Base-by-base conservation (phyloP, 1,140 invertebrate species). In the Lepidotrigona ventralis region DNA sequence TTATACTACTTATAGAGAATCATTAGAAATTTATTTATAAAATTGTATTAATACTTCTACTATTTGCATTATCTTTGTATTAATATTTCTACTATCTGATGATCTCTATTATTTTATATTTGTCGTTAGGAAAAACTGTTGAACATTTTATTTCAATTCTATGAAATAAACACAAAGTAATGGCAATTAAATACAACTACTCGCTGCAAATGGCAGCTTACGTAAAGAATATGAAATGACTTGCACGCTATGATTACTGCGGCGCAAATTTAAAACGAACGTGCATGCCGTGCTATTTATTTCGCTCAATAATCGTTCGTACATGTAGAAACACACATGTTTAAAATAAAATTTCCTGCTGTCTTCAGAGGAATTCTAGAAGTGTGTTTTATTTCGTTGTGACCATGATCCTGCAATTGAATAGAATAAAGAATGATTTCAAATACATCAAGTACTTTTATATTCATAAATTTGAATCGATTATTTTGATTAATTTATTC, bases 191-290 rank as follows among this genome's bases (percentile, higher is more conserved):
- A 82, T 56, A 58, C 33, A 76, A 51, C 64, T 58, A 81, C 33
- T 75, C 9, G n/a, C n/a, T 53, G 17, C 72, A 68, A 12, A 68
- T 66, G 53, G 21, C 4, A 23, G 33, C 63, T 81, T 76, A 81
- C 53, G 79, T 81, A 81, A 81, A 81, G 33, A 56, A 81, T 81
- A 68, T 68, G 60, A 69, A 76, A 68, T 81, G 72, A 76, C 79
- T 75, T 66, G 79, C 79, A 81, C 19, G 63, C 71, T 73, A 76
- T 76, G 63, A 81, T 81, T 75, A 76, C 53, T 68, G 72, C 71
- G 15, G 72, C 71, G 51, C 63, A 68, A 81, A 73, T 64, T 73
- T 81, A 15, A 81, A 56, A 46, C 19, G 70, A 64, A 73, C 58
- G 21, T 63, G 23, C 53, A 71, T 60, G 60, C 21, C 39, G 23